Conservation (phyloP, 2,797 vertebrate species). For the Phataginus tetradactyla region DNA sequence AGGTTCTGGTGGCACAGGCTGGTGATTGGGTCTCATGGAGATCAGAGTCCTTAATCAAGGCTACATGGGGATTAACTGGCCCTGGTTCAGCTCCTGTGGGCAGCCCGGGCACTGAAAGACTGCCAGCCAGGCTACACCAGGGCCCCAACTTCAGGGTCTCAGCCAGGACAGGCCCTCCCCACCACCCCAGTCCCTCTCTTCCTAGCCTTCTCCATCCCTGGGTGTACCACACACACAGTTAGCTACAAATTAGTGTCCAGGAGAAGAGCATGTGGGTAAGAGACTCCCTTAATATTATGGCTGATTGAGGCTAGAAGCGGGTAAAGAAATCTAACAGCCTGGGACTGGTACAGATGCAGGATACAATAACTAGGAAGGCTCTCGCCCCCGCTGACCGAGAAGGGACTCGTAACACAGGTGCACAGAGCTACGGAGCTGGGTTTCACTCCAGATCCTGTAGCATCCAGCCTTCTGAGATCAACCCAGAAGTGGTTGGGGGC, state of each 20-base stretch:
- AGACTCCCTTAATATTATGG: not conserved
- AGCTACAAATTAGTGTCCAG: not conserved
- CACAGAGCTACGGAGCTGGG: not conserved
- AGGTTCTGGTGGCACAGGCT: not conserved
- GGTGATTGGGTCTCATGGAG: not conserved
- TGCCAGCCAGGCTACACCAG: not conserved
- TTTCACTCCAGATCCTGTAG: too few species aligned
- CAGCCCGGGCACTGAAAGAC: not conserved
- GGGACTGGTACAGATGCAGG: not conserved
- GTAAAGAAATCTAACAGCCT: not conserved
- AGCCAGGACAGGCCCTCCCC: too few species aligned
- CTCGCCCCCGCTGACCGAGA: not conserved
- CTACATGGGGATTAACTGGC: not conserved
- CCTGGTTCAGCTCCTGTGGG: not conserved
- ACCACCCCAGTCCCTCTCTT: not conserved
- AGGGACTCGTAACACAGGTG: not conserved
- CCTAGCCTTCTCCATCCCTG: not conserved
- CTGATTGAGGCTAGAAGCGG: not conserved
- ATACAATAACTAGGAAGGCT: not conserved
- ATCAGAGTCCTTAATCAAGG: conserved; percentile 1
- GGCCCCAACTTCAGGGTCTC: not conserved
- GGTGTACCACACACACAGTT: not conserved
- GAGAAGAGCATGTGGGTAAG: not conserved
- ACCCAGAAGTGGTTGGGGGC: too few species aligned
- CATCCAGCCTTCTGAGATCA: not conserved